Conservation (phyloP, 1,140 invertebrate species). For the Schlechtendalia chinensis region DNA sequence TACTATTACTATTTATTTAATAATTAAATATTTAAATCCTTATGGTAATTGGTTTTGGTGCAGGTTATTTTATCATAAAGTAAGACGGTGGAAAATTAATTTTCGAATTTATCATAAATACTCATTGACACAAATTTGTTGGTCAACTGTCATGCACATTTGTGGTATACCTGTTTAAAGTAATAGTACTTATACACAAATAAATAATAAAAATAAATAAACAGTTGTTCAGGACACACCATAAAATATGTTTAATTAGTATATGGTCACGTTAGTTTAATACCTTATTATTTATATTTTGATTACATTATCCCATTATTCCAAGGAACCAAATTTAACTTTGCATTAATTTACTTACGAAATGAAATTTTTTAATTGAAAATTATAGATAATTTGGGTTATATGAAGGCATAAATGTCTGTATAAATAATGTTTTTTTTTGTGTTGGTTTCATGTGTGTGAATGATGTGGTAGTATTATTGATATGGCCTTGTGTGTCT, state of each 20-base stretch:
- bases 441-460: conserved; percentile 34
- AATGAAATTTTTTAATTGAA: not conserved
- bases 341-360: conserved; percentile 16
- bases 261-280: conserved; percentile 15
- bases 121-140: not conserved
- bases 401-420: conserved; percentile 47
- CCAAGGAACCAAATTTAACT: conserved; percentile 22
- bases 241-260: conserved; percentile 23
- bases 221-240: conserved; percentile 31
- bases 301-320: not conserved
- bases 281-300: not conserved
- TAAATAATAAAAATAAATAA: too few relatives aligned
- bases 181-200: not conserved
- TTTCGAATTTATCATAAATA: conserved; percentile 2
- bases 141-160: conserved; percentile 37
- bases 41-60: conserved; percentile 39
- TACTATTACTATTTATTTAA: conserved; percentile 3
- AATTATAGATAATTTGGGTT: conserved; percentile 24
- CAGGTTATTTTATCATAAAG: conserved; percentile 26
- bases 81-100: conserved; percentile 41
- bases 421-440: conserved; percentile 33
- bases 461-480: conserved; percentile 37
- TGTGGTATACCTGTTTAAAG: not conserved
- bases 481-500: conserved; percentile 36
- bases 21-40: not conserved